A percentile compares a stretch with the other conserved stretches of the same genome.
Evolutionary conservation across 2,888 invertebrate species (phyloP).

Genomic region (Lochmaea crataegi): DNA sequence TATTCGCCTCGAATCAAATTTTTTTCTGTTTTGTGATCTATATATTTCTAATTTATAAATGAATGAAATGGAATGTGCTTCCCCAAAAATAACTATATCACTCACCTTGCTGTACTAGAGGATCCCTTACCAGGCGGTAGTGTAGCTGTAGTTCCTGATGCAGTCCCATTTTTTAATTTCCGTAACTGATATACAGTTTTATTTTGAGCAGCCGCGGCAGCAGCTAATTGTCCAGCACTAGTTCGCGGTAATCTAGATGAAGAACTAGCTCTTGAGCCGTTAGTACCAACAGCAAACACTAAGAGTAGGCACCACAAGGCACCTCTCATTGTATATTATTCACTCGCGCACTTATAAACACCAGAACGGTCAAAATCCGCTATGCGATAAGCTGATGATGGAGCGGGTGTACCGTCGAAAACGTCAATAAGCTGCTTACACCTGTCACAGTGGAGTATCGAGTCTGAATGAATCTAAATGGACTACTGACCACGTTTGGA

Average conservation of each 20-base stretch:
- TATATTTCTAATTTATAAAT: background rate
- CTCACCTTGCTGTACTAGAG: slow-evolving; percentile 57
- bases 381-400: slow-evolving; percentile 22
- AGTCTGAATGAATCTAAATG: slow-evolving; percentile 60
- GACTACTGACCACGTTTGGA: slow-evolving; percentile 61
- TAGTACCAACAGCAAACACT: slow-evolving; percentile 52
- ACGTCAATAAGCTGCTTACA: slow-evolving; percentile 44
- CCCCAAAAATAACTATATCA: background rate
- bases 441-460: slow-evolving; percentile 54
- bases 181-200: slow-evolving; percentile 61
- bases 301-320: slow-evolving; percentile 59
- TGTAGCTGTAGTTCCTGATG: slow-evolving; percentile 48
- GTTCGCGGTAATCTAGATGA: slow-evolving; percentile 71
- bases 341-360: slow-evolving; percentile 30
- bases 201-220: slow-evolving; percentile 63
- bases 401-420: slow-evolving; percentile 23
- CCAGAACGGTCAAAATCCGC: slow-evolving; percentile 19
- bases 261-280: slow-evolving; percentile 47
- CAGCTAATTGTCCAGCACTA: slow-evolving; percentile 70
- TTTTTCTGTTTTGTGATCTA: background rate
- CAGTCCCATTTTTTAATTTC: slow-evolving; percentile 43
- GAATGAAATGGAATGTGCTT: background rate
- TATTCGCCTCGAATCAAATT: background rate
- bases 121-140: slow-evolving; percentile 59
- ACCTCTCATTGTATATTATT: slow-evolving; percentile 55